These are phyloP conservation scores for Australoheros facetus DNA, from an alignment of 2,797 vertebrate species.

Conservation along the genomic window DNA sequence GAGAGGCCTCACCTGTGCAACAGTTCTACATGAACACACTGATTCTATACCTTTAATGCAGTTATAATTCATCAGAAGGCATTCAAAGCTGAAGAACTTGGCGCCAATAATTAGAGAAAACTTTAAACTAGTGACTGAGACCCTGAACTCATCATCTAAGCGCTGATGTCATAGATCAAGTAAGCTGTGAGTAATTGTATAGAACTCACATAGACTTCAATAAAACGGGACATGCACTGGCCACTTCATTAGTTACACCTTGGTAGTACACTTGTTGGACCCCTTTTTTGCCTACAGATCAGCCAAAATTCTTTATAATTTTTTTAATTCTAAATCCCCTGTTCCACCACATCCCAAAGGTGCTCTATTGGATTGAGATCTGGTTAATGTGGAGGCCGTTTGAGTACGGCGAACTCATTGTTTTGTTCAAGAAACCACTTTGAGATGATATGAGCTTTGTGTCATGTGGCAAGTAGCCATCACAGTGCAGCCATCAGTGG, in stretches of 20 bases:
- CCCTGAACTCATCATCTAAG: neutral
- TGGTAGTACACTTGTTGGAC: neutral
- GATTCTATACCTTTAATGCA: too few species aligned
- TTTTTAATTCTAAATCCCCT: neutral
- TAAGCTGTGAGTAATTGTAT: neutral
- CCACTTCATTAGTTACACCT: neutral
- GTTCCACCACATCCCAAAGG: neutral
- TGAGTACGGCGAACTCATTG: neutral
- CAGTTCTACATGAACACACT: too few species aligned
- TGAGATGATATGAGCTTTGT: neutral
- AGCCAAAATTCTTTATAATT: too few species aligned
- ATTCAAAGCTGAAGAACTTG: too few species aligned
- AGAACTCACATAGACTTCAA: accelerated
- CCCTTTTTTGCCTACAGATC: neutral
- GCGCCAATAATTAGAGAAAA: too few species aligned
- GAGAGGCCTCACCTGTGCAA: too few species aligned
- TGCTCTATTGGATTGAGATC: neutral
- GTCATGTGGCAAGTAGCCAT: neutral
- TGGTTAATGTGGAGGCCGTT: neutral
- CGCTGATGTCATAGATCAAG: neutral
- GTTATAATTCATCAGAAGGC: too few species aligned
- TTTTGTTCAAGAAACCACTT: neutral
- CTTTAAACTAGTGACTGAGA: neutral
- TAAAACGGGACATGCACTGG: neutral
- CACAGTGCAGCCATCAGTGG: neutral